phyloP scores from a whole-genome alignment of 2,113 vertebrate species.

The Eleginops maclovinus region DNA sequence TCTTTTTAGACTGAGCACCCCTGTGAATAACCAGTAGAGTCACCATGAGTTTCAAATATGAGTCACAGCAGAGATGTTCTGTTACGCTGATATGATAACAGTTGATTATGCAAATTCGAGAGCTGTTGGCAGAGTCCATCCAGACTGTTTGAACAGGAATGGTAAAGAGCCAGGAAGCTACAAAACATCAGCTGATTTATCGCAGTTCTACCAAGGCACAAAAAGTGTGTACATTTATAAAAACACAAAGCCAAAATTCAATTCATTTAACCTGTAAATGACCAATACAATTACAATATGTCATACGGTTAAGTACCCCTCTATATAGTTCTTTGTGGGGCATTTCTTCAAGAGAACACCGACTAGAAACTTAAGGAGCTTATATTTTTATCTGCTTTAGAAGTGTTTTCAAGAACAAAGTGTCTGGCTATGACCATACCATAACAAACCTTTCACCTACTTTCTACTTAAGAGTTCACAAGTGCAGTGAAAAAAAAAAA shows the following conservation, averaged over 20 bases:
- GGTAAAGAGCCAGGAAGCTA: constrained; percentile 5
- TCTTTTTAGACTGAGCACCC: background rate
- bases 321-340: background rate
- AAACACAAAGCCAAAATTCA: too few species aligned
- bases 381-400: background rate
- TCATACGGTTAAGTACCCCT: background rate
- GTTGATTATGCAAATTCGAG: constrained; percentile 10
- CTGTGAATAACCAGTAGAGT: background rate
- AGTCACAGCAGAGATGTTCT: background rate
- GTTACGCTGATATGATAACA: background rate
- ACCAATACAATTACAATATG: background rate
- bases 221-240: background rate
- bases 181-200: background rate
- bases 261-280: too few species aligned
- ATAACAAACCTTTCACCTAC: background rate
- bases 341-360: background rate
- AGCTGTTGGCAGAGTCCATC: constrained; percentile 40
- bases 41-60: background rate
- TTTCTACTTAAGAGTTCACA: background rate
- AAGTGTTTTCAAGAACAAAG: background rate
- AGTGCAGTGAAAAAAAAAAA: constrained; percentile 4
- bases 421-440: background rate
- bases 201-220: background rate
- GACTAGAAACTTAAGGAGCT: background rate
- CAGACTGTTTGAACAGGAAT: constrained; percentile 25